Percentiles rank a stretch among this genome's conserved stretches.
These are phyloP conservation scores for Tanytarsus gracilentus DNA, from an alignment of 2,888 invertebrate genomes.

Conservation along the genomic window DNA sequence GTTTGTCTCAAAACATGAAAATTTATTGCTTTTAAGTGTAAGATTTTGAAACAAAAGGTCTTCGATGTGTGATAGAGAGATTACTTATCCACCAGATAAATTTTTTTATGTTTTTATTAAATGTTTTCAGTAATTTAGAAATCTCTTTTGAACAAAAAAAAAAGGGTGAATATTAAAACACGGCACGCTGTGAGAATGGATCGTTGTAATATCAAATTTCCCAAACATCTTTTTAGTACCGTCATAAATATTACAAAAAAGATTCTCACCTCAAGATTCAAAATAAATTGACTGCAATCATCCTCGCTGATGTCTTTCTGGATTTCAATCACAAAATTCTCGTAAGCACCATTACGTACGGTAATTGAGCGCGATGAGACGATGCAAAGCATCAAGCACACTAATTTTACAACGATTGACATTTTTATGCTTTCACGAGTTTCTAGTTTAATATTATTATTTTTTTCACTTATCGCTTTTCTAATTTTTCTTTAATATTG, in stretches of 20 bases:
- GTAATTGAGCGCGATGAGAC: not conserved
- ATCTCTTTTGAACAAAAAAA: not conserved
- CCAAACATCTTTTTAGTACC: not conserved
- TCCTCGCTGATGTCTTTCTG: conserved; percentile 3
- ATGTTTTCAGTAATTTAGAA: not conserved
- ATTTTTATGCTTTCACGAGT: conserved; percentile 6
- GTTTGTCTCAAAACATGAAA: no score
- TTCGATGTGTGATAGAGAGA: no score
- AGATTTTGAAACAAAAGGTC: no score
- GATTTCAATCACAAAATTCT: conserved; percentile 3
- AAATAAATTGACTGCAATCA: not conserved
- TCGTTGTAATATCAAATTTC: not conserved
- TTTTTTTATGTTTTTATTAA: conserved; percentile 3
- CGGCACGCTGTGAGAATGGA: not conserved
- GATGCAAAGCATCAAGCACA: conserved; percentile 6
- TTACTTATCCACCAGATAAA: no score
- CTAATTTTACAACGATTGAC: not conserved
- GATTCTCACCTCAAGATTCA: not conserved
- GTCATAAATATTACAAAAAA: not conserved
- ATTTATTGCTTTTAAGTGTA: no score
- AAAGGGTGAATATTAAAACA: not conserved
- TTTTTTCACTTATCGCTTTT: not conserved
- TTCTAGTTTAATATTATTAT: not conserved
- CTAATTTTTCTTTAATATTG: not conserved
- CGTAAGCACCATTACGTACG: not conserved